phyloP scores from a whole-genome alignment of 2,797 vertebrate species.

The Nyctibius grandis region DNA sequence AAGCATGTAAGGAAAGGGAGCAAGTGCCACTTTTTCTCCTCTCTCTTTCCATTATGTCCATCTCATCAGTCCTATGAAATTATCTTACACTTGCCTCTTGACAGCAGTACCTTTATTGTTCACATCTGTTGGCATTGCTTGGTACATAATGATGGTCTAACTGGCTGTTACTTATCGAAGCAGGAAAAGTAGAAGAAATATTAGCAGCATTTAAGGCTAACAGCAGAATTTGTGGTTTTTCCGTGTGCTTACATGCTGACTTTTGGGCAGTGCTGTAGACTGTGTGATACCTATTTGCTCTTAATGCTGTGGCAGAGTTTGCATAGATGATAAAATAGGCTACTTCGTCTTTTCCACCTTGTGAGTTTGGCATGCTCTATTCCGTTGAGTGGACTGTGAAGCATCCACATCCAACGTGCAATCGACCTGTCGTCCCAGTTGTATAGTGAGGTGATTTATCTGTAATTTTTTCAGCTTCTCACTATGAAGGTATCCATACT shows the following conservation, averaged over 20 bases:
- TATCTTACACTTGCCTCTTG: neutral
- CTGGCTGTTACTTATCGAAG: neutral
- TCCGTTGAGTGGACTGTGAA: neutral
- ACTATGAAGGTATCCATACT: neutral
- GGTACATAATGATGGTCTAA: neutral
- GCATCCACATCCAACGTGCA: neutral
- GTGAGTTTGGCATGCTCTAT: neutral
- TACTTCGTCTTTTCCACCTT: neutral
- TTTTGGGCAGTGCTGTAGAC: neutral
- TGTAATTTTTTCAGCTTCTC: neutral
- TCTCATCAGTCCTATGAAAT: neutral
- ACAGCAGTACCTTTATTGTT: neutral
- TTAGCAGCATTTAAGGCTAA: neutral
- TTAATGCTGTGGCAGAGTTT: neutral
- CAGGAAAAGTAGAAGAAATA: neutral
- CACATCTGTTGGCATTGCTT: rapidly evolving
- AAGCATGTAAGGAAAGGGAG: neutral
- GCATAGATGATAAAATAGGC: neutral
- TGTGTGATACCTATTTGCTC: neutral
- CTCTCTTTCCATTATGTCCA: neutral
- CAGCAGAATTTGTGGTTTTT: neutral
- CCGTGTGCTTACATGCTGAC: neutral
- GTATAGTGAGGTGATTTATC: neutral
- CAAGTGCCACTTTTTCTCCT: neutral
- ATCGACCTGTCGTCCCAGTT: neutral